Base-by-base conservation (phyloP, 2,888 invertebrate species). In the Eupsilia transversa region DNA sequence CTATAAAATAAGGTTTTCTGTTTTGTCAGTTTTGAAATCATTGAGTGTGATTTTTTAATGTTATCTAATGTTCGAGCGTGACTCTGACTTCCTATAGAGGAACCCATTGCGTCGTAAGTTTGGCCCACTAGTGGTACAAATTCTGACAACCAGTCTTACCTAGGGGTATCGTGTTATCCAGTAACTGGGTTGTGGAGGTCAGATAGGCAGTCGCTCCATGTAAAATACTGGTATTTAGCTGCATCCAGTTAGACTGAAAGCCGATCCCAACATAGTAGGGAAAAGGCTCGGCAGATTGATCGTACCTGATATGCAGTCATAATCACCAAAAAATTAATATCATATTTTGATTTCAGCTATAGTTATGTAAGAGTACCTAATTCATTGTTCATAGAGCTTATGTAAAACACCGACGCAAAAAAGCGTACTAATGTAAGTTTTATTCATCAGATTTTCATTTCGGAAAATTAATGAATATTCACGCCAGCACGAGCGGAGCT, bases 381-480 rank as follows among this genome's bases (percentile, higher is more conserved):
- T 30, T 61, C 23, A 43, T 23, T 30, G 49, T 20, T 30, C 12
- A 4, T 30, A 65, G 3, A 14, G 3, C 7, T 23, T 60, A 64
- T 12, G 23, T 10, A 57, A 69, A 73, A 33, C 12, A 52, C 12
- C 14, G 10, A 27, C 1, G 10, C 2, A 20, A 60, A 30, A 61
- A 38, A 20, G 6, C 20, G 1, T 12, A 7, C 12, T 59, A 35
- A 52, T 9, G 41, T n/a, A 35, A n/a, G 20, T 52, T 60, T 52
- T 27, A 52, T 60, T 71, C 14, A 60, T 52, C 23, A 14, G 14
- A 46, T 33, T 60, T 54, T 66, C 4, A n/a, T 60, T 27, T 59
- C 12, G 23, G 12, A 30, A 46, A 76, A 38, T 20, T 60, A n/a
- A 68, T 76, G 20, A 76, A 68, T 69, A 61, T 63, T 70, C 23